Evolutionary conservation across 2,797 vertebrate species (phyloP).

Genomic region (Odontamblyopus rebecca): DNA sequence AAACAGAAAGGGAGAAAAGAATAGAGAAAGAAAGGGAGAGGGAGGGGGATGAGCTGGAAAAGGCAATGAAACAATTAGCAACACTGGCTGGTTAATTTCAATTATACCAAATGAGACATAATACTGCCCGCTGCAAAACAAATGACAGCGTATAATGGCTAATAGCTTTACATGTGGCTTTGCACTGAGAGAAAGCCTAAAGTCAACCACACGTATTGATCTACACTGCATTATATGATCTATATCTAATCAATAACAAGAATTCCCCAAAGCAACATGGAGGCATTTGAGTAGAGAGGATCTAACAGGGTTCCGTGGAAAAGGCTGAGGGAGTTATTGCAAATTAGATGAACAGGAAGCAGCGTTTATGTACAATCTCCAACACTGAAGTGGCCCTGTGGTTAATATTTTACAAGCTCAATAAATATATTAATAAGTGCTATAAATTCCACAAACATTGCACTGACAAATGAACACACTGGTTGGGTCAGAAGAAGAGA

Average conservation of each 20-base stretch:
- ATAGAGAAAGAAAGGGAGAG: neutral
- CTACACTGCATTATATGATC: conserved; percentile 29
- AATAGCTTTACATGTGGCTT: conserved; percentile 3
- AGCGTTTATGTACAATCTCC: conserved; percentile 14
- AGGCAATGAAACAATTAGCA: conserved; percentile 43
- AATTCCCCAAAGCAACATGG: conserved; percentile 32
- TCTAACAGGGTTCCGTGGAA: conserved; percentile 4
- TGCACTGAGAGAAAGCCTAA: neutral
- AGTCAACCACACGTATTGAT: conserved; percentile 32
- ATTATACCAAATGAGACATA: conserved; percentile 21
- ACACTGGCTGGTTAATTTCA: conserved; percentile 26
- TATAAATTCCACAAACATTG: neutral
- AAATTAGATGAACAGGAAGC: conserved; percentile 36
- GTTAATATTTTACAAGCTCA: conserved; percentile 8
- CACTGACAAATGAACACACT: neutral
- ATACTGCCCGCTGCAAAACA: neutral
- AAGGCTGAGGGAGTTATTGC: conserved; percentile 24
- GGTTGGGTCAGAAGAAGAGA: neutral
- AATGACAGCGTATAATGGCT: neutral
- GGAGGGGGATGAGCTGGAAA: conserved; percentile 24
- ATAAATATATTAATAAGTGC: conserved; percentile 13
- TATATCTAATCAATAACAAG: conserved; percentile 35
- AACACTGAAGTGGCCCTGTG: conserved; percentile 28
- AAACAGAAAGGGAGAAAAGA: no score
- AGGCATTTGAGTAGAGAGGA: conserved; percentile 10